phyloP scores from a whole-genome alignment of 2,113 vertebrate species.

The Perca flavescens region DNA sequence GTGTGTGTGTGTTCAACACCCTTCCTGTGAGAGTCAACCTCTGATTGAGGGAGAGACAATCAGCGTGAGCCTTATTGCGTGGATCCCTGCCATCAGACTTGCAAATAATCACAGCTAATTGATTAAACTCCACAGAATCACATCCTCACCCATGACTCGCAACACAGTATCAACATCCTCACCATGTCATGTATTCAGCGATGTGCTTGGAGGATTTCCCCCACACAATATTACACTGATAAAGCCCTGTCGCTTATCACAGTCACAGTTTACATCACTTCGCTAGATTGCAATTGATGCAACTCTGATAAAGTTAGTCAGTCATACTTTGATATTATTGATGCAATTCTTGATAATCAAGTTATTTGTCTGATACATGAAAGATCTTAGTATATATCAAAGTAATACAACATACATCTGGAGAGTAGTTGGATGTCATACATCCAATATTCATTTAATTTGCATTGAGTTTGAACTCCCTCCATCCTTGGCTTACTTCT shows the following conservation, averaged over 20 bases:
- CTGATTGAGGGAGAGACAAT: constrained; percentile 63
- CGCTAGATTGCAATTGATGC: not conserved
- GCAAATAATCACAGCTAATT: constrained; percentile 68
- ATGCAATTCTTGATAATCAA: constrained; percentile 5
- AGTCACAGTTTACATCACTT: constrained; percentile 6
- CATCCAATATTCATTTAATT: no score
- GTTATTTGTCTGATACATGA: not conserved
- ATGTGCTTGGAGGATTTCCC: constrained; percentile 17
- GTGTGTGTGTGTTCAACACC: constrained; percentile 2
- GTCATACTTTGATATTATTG: not conserved
- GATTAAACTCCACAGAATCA: constrained; percentile 46
- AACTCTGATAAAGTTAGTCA: not conserved
- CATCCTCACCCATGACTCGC: constrained; percentile 37
- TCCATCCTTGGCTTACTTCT: no score
- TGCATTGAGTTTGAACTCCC: no score
- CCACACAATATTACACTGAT: not conserved
- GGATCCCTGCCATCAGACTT: constrained; percentile 41
- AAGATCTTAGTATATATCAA: not conserved
- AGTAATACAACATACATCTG: not conserved
- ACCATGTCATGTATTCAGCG: not conserved
- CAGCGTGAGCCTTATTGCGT: constrained; percentile 50
- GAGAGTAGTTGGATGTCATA: no score
- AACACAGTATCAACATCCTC: constrained; percentile 14
- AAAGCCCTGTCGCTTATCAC: constrained; percentile 4
- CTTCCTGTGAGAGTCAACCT: constrained; percentile 35